A percentile compares a stretch with the other conserved stretches of the same genome.
Evolutionary conservation across 2,797 vertebrate species (phyloP).

Genomic region (Geotria australis): DNA sequence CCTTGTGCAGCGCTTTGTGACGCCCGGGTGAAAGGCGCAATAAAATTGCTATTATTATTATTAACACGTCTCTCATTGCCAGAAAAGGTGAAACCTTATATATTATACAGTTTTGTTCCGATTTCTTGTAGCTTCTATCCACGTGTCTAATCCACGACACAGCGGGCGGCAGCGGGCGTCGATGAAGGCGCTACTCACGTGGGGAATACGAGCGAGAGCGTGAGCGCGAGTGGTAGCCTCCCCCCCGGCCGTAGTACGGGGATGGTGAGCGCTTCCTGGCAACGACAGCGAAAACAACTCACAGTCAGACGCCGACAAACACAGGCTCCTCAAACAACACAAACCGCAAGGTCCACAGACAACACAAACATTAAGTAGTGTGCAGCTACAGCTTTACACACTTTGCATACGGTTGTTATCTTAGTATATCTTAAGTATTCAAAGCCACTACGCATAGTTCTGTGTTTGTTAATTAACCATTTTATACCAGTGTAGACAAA

Average conservation of each 20-base stretch:
- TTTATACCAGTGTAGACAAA: too few species aligned
- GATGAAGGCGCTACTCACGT: conserved; percentile 20
- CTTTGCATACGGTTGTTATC: not conserved
- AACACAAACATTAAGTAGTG: not conserved
- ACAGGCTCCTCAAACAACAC: not conserved
- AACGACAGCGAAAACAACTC: conserved; percentile 6
- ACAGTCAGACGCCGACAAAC: not conserved
- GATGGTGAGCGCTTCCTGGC: conserved; percentile 48
- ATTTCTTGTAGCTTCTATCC: too few species aligned
- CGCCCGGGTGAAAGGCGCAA: too few species aligned
- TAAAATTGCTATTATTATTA: too few species aligned
- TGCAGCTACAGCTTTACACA: not conserved
- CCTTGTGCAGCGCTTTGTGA: too few species aligned
- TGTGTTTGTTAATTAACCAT: too few species aligned
- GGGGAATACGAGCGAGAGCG: conserved; percentile 66
- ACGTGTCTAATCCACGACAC: too few species aligned
- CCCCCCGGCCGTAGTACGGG: conserved; percentile 37
- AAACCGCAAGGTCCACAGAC: not conserved
- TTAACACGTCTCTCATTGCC: too few species aligned
- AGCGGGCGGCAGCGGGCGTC: too few species aligned
- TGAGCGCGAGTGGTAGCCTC: conserved; percentile 39
- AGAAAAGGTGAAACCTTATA: too few species aligned
- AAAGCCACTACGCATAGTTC: too few species aligned
- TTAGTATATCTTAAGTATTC: not conserved
- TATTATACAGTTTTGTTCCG: too few species aligned